Evolutionary conservation across 2,113 vertebrate species (phyloP).

Genomic region (Pygoscelis adeliae): DNA sequence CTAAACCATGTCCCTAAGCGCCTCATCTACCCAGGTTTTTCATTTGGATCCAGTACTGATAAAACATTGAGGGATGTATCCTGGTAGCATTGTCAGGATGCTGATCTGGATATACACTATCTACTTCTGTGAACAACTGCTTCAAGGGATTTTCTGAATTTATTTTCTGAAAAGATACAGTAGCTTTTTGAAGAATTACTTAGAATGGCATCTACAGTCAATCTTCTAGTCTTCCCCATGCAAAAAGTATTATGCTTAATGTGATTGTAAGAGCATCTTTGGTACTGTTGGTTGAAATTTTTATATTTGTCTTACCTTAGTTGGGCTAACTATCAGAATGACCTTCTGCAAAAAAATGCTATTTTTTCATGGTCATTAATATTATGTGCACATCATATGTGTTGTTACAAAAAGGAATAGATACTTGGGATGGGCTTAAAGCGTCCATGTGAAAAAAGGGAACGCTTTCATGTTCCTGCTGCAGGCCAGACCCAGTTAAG

Average conservation of each 20-base stretch:
- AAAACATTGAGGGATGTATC: neutral
- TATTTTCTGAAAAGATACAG: neutral
- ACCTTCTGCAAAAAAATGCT: neutral
- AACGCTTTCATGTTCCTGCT: neutral
- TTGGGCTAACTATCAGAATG: neutral
- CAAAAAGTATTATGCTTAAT: neutral
- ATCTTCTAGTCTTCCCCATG: neutral
- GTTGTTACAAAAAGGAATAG: neutral
- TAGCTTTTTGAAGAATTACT: neutral
- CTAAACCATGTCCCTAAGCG: no score
- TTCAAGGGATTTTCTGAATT: neutral
- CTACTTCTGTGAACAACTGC: neutral
- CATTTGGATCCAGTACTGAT: neutral
- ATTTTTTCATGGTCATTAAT: neutral
- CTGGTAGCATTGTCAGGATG: neutral
- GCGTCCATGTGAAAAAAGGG: neutral
- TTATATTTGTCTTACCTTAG: neutral
- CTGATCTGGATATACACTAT: neutral
- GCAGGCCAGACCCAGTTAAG: neutral
- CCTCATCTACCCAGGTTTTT: no score
- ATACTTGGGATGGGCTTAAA: neutral
- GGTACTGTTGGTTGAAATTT: neutral
- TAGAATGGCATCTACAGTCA: neutral
- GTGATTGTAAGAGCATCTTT: neutral
- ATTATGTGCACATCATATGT: neutral